These are phyloP conservation scores for Fundulus diaphanus DNA, from an alignment of 2,797 vertebrate species.

Conservation along the genomic window DNA sequence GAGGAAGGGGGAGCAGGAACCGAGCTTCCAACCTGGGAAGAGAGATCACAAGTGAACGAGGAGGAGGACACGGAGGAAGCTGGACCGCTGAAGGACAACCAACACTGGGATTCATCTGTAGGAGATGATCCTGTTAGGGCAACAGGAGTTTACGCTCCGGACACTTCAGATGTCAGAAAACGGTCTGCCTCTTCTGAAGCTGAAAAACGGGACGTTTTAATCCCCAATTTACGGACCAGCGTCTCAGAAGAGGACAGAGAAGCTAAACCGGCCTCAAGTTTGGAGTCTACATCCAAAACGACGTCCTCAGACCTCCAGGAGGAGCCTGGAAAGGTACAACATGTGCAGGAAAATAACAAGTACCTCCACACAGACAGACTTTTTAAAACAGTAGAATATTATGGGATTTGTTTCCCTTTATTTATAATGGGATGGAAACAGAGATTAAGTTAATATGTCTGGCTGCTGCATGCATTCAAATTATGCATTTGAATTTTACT, in stretches of 20 bases:
- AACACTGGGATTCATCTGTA: neutral
- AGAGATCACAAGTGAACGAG: slow-evolving; percentile 7
- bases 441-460: neutral
- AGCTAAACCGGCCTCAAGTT: neutral
- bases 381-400: neutral
- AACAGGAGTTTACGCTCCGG: neutral
- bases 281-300: slow-evolving; percentile 10
- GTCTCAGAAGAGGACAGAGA: neutral
- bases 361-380: neutral
- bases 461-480: neutral
- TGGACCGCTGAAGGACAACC: neutral
- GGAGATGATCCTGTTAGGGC: neutral
- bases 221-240: neutral
- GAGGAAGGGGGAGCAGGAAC: slow-evolving; percentile 6
- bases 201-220: slow-evolving; percentile 12
- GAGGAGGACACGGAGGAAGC: slow-evolving; percentile 3
- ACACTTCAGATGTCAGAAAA: neutral
- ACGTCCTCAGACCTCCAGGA: slow-evolving; percentile 7
- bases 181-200: neutral
- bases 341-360: neutral
- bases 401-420: neutral
- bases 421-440: too few species aligned
- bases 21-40: neutral
- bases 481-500: too few species aligned
- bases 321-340: slow-evolving; percentile 3